Conservation (phyloP, 2,113 vertebrate genomes). For the Rhineura floridana region DNA sequence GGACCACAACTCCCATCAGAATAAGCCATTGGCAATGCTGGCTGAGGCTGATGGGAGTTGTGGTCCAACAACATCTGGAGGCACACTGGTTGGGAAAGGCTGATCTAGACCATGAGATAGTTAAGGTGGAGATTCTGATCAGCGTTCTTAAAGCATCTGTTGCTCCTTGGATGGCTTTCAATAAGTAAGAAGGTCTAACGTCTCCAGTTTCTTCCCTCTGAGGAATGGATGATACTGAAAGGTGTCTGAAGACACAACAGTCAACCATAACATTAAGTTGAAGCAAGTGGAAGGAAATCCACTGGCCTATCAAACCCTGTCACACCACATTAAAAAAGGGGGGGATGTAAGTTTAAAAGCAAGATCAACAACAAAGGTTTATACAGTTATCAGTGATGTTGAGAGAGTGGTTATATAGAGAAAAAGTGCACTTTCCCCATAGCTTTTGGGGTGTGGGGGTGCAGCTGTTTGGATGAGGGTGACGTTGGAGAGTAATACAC, state of each 20-base stretch:
- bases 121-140: constrained; percentile 10
- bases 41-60: no score
- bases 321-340: neutral
- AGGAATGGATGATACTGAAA: constrained; percentile 24
- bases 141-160: neutral
- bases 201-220: neutral
- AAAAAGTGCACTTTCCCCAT: neutral
- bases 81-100: no score
- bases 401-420: neutral
- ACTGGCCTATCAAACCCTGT: neutral
- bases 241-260: constrained; percentile 17
- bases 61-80: no score
- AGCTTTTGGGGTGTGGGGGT: no score
- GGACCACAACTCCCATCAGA: no score
- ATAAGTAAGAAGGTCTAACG: neutral
- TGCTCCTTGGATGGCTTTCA: neutral
- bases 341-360: neutral
- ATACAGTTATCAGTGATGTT: neutral
- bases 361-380: neutral
- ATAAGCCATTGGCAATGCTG: no score
- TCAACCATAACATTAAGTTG: constrained; percentile 30
- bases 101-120: neutral
- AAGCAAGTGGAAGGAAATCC: neutral
- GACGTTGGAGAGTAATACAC: neutral
- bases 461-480: no score